Evolutionary conservation across 2,797 vertebrate genomes (phyloP).

Genomic region (Alcedo atthis): DNA sequence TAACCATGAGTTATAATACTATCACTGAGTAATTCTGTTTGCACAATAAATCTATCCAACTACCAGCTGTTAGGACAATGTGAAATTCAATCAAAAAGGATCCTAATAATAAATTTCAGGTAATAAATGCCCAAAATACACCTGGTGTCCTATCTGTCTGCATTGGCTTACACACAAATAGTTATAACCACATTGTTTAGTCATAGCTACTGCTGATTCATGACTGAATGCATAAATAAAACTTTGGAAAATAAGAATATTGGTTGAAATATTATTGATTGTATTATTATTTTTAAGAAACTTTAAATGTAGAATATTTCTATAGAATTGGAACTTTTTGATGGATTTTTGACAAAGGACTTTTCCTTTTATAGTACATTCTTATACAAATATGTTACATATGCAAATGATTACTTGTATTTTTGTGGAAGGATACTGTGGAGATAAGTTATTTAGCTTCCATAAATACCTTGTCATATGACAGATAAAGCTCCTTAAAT

Average conservation of each 20-base stretch:
- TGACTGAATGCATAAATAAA: neutral
- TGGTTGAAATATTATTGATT: neutral
- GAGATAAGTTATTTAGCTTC: neutral
- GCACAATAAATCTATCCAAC: neutral
- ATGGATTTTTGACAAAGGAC: neutral
- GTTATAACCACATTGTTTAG: neutral
- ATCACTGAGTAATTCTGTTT: neutral
- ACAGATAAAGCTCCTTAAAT: neutral
- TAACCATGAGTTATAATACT: neutral
- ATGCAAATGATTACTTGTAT: neutral
- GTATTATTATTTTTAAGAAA: neutral
- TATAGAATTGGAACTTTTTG: neutral
- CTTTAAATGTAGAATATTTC: neutral
- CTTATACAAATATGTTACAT: accelerated
- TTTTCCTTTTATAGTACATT: neutral
- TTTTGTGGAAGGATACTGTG: neutral
- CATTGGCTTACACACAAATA: neutral
- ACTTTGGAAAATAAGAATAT: neutral
- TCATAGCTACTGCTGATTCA: neutral
- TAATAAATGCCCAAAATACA: neutral
- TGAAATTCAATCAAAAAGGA: constrained; percentile 21
- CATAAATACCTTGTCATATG: neutral
- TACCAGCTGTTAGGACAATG: neutral
- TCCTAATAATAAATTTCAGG: neutral
- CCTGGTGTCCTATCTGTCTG: neutral